phyloP scores from a whole-genome alignment of 2,113 vertebrate species.

The Carettochelys insculpta region DNA sequence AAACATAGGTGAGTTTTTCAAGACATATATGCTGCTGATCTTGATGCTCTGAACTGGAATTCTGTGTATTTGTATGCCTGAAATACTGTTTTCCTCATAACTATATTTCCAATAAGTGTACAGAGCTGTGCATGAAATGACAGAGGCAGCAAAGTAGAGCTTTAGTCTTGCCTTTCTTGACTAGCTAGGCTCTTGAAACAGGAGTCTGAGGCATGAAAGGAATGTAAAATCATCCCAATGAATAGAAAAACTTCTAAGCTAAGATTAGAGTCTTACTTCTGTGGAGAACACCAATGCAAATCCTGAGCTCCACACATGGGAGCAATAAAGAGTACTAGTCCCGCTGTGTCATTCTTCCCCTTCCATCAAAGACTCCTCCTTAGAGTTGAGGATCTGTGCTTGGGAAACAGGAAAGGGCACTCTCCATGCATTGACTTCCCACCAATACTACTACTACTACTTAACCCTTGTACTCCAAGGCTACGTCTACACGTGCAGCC shows the following conservation, averaged over 20 bases:
- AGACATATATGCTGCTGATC: neutral
- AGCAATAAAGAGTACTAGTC: neutral
- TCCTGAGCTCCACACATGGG: neutral
- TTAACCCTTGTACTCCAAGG: no score
- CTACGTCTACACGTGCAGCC: no score
- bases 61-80: neutral
- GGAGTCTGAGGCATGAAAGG: neutral
- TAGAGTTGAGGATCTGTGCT: neutral
- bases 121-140: neutral
- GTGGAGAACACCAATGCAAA: neutral
- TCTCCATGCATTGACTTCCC: neutral
- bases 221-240: neutral
- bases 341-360: neutral
- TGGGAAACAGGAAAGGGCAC: neutral
- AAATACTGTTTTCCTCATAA: neutral
- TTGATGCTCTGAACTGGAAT: neutral
- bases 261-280: neutral
- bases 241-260: neutral
- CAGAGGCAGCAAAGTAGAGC: neutral
- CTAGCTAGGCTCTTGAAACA: neutral
- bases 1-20: neutral
- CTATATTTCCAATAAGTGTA: neutral
- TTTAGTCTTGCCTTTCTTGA: neutral
- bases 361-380: neutral
- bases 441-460: neutral